Percentiles rank a stretch among this genome's conserved stretches.
Evolutionary conservation across 1,140 invertebrate species (phyloP).

Genomic region (Cydia amplana): DNA sequence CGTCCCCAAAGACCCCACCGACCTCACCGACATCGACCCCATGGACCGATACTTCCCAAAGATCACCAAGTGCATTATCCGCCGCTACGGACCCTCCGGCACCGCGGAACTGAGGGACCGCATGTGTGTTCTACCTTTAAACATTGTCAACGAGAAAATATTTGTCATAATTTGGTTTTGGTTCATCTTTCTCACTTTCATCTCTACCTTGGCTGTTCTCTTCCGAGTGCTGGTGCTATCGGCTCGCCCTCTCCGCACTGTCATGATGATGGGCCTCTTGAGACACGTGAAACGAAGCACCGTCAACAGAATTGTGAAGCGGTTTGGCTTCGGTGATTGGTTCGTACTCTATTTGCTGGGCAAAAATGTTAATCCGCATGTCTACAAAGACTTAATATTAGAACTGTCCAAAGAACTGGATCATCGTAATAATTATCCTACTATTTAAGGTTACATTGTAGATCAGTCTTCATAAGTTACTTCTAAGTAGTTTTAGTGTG

Average conservation of each 20-base stretch:
- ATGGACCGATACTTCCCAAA: conserved; percentile 86
- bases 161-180: conserved; percentile 91
- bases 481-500: neutral
- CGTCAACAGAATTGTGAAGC: conserved; percentile 78
- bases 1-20: conserved; percentile 51
- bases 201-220: conserved; percentile 83
- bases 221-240: conserved; percentile 80
- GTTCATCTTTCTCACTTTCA: conserved; percentile 84
- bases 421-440: conserved; percentile 36
- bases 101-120: conserved; percentile 82
- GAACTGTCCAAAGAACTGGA: conserved; percentile 71
- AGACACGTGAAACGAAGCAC: conserved; percentile 74
- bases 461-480: conserved; percentile 1
- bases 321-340: conserved; percentile 84
- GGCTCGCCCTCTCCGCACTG: conserved; percentile 74
- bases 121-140: conserved; percentile 87
- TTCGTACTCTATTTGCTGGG: conserved; percentile 84
- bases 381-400: conserved; percentile 80
- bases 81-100: conserved; percentile 83
- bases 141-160: conserved; percentile 90
- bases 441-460: neutral
- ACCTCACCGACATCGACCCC: conserved; percentile 67
- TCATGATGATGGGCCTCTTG: conserved; percentile 80
- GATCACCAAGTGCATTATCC: conserved; percentile 89
- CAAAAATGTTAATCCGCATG: conserved; percentile 83